Evolutionary conservation across 2,888 invertebrate genomes (phyloP), one percentile per base, ranked within the genome.

Genomic region (Microctonus hyperodae): DNA sequence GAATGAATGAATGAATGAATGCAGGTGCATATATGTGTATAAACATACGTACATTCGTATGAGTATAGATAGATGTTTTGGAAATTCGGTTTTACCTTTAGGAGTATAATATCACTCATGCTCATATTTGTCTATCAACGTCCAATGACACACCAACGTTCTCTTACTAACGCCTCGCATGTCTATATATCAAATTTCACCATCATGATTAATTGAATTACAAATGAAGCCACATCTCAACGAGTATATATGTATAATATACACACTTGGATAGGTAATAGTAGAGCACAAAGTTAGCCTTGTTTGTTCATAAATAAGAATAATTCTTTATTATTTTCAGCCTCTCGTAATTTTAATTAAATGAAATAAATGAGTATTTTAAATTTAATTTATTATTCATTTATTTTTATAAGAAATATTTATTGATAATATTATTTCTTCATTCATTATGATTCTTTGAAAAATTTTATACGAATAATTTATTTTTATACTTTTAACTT

Each of bases 201-300:
- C 44, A 44, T 44, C 44, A 9, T 44, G 7, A 44, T 44, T 44
- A 44, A 44, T 44, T 16, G 44, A 44, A n/a, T 44, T 44, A 44
- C 44, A 20, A 16, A 16, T 44, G 44, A 44, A 44, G 44, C 44
- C 16, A 20, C 44, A 44, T 44, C 44, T 44, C 44, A n/a, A 44
- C 20, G 44, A 16, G 37, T 53, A 3, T 28, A 7, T 63, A 56
- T 60, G 57, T 53, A 51, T 48, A 61, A 40, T n/a, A 50, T 28
- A 51, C 37, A 44, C 1, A 3, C n/a, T 1, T 40, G 2, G 13
- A 13, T 7, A 16, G 13, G n/a, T 44, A n/a, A n/a, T n/a, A 37
- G n/a, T 5, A 13, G 13, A 6, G 37, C 37, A 13, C 13, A 37
- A 37, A 11, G n/a, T n/a, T n/a, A 13, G 2, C 28, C 28, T 28